A percentile compares a stretch with the other conserved stretches of the same genome.
These are phyloP conservation scores for Synanthedon formicaeformis DNA, from an alignment of 2,888 invertebrate genomes.

Conservation along the genomic window DNA sequence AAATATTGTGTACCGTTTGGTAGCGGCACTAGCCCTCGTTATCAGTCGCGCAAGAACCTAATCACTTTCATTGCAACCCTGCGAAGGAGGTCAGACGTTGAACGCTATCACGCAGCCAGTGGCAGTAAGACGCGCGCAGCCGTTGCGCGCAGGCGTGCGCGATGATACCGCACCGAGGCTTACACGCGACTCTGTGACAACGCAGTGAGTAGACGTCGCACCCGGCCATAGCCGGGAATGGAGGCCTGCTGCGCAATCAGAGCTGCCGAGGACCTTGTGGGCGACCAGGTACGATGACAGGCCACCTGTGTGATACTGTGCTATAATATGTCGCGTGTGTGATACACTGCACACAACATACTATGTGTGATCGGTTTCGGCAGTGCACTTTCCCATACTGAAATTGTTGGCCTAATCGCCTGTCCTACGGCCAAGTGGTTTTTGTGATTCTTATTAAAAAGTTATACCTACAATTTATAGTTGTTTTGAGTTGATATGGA, in stretches of 20 bases:
- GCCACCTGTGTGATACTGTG: neutral
- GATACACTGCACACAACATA: neutral
- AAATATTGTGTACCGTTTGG: constrained; percentile 3
- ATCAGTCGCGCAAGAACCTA: constrained; percentile 59
- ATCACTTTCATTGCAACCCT: constrained; percentile 66
- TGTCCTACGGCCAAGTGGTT: neutral
- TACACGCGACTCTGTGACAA: constrained; percentile 5
- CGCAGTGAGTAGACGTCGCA: constrained; percentile 13
- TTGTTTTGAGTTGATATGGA: no score
- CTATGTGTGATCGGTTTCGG: neutral
- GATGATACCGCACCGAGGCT: constrained; percentile 4
- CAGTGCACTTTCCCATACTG: neutral
- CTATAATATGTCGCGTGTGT: neutral
- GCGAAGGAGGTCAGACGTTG: constrained; percentile 44
- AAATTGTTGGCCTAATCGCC: neutral
- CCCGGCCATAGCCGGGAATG: constrained; percentile 59
- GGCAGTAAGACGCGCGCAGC: constrained; percentile 40
- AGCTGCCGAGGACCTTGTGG: constrained; percentile 63
- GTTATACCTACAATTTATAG: no score
- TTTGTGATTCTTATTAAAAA: neutral
- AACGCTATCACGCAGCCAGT: constrained; percentile 45
- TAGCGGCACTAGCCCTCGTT: constrained; percentile 40
- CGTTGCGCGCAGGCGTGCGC: constrained; percentile 33
- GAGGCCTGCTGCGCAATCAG: constrained; percentile 61
- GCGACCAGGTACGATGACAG: constrained; percentile 54